These are phyloP conservation scores for Loripinus fragilis DNA, from an alignment of 2,888 invertebrate genomes.

Conservation along the genomic window DNA sequence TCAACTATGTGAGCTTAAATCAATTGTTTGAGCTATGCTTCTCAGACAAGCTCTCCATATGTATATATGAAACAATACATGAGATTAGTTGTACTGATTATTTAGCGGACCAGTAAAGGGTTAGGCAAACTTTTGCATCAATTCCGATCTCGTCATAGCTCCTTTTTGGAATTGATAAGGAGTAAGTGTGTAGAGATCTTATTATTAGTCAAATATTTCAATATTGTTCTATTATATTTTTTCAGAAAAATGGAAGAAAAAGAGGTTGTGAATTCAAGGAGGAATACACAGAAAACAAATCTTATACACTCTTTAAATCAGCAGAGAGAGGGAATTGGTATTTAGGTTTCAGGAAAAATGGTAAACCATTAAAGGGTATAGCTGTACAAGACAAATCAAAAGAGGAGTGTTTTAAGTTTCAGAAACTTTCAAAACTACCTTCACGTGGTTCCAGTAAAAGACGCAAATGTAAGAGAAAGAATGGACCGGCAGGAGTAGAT, in stretches of 20 bases:
- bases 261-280: constrained; percentile 42
- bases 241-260: constrained; percentile 38
- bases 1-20: no score
- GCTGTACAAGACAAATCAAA: constrained; percentile 28
- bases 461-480: constrained; percentile 13
- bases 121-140: no score
- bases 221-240: no score
- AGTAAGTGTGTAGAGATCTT: no score
- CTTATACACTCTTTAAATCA: constrained; percentile 30
- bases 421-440: constrained; percentile 29
- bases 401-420: constrained; percentile 47
- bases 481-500: constrained; percentile 21
- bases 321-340: constrained; percentile 38
- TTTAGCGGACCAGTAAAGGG: no score
- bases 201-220: no score
- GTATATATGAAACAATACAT: no score
- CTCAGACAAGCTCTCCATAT: no score
- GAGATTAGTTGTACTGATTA: no score
- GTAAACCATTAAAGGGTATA: constrained; percentile 45
- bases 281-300: constrained; percentile 15
- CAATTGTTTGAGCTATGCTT: no score
- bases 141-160: no score
- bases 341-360: constrained; percentile 53
- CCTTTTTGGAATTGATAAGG: no score
- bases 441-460: background rate